phyloP scores from a whole-genome alignment of 2,797 vertebrate genomes.

The Kryptopterus vitreolus region DNA sequence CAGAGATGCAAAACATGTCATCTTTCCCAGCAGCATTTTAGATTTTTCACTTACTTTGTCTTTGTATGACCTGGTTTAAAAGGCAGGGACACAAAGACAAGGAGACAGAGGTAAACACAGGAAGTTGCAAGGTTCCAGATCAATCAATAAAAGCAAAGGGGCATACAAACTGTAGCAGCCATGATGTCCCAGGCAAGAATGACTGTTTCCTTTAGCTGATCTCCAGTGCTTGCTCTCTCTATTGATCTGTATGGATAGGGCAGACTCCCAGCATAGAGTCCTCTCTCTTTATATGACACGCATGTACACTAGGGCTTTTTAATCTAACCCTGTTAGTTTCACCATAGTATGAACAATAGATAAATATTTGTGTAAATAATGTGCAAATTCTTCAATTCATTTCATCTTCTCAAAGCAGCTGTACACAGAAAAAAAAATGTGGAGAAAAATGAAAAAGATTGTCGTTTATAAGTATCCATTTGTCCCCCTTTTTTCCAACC shows the following conservation, averaged over 20 bases:
- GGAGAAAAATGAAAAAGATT: no score
- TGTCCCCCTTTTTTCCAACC: no score
- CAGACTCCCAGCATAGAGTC: constrained; percentile 1
- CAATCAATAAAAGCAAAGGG: constrained; percentile 35
- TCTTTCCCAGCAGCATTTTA: constrained; percentile 14
- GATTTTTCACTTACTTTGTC: background rate
- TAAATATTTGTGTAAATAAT: no score
- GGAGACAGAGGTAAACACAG: background rate
- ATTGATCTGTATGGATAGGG: constrained; percentile 2
- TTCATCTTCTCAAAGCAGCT: no score
- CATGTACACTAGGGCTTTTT: no score
- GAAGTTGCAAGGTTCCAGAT: constrained; percentile 17
- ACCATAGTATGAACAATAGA: no score
- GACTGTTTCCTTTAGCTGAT: constrained; percentile 18
- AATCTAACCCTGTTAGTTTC: no score
- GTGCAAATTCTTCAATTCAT: no score
- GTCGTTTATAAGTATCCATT: no score
- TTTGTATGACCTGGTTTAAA: background rate
- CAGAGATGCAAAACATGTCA: background rate
- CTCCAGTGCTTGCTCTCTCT: constrained; percentile 3
- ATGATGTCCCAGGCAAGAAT: background rate
- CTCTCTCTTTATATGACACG: background rate
- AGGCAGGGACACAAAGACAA: constrained; percentile 17
- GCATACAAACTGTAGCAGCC: constrained; percentile 8
- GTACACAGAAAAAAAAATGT: no score